Conservation (phyloP, 92 coral and sea anemone species). For the Meandrina meandrites region DNA sequence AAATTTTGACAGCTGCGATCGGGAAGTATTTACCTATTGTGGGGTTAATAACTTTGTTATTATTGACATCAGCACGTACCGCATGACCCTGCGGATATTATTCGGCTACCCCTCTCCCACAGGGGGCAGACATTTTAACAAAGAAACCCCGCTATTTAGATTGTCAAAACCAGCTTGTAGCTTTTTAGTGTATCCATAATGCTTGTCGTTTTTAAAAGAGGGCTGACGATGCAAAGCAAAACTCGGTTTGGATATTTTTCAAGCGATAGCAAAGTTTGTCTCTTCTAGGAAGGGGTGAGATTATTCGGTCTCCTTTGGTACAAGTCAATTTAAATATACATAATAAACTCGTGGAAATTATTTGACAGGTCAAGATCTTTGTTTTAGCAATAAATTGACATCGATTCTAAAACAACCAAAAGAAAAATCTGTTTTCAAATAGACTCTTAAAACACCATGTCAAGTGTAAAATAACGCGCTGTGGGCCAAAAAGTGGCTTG, state of each 20-base stretch:
- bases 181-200: background rate
- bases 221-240: background rate
- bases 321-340: conserved; percentile 4
- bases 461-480: background rate
- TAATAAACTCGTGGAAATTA: conserved; percentile 1
- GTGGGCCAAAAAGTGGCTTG: background rate
- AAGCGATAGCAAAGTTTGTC: background rate
- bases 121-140: background rate
- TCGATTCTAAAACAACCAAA: conserved; percentile 21
- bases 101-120: background rate
- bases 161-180: background rate
- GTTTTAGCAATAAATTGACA: conserved; percentile 15
- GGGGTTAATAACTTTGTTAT: conserved; percentile 33
- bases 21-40: conserved; percentile 20
- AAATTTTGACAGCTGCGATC: conserved; percentile 39
- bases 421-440: background rate
- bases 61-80: conserved; percentile 34
- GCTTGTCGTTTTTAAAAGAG: background rate
- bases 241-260: background rate
- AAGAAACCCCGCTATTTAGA: background rate
- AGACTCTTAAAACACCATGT: background rate
- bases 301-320: background rate
- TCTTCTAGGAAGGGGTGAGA: background rate
- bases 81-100: conserved; percentile 21
- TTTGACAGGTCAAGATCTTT: conserved; percentile 34